Evolutionary conservation across 2,113 vertebrate genomes (phyloP).

Genomic region (Centropus bengalensis): DNA sequence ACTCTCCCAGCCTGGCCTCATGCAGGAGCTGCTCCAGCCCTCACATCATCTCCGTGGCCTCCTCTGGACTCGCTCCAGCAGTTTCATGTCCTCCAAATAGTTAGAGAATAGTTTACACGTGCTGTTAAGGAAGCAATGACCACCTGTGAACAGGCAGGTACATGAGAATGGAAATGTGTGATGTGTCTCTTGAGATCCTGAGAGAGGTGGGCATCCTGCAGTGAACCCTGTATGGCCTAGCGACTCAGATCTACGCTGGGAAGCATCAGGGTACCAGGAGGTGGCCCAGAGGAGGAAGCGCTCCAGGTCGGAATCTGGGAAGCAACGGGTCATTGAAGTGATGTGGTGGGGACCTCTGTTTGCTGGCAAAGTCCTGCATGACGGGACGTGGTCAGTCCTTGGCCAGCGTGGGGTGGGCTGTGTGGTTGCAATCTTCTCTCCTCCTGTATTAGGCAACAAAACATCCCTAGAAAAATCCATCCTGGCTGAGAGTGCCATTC

Average conservation of each 20-base stretch:
- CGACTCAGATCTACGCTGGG: rapidly evolving
- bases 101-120: neutral
- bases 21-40: too few relatives aligned
- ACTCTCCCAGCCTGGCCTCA: too few relatives aligned
- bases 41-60: too few relatives aligned
- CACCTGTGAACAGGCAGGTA: rapidly evolving
- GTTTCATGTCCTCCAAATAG: too few relatives aligned
- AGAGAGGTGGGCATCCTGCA: neutral
- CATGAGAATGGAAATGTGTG: rapidly evolving
- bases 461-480: neutral
- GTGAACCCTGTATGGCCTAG: rapidly evolving
- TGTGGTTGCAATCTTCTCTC: neutral
- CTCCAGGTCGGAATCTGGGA: neutral
- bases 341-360: rapidly evolving
- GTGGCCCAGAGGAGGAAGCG: neutral
- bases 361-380: neutral
- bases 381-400: rapidly evolving
- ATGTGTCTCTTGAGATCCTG: rapidly evolving
- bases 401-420: rapidly evolving
- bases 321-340: rapidly evolving
- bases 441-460: neutral
- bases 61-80: too few relatives aligned
- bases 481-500: conserved; percentile 43
- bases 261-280: neutral
- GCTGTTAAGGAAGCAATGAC: neutral